Evolutionary conservation across 2,888 invertebrate species (phyloP), one percentile per base, ranked within the genome.

Genomic region (Ophioninae sp.): DNA sequence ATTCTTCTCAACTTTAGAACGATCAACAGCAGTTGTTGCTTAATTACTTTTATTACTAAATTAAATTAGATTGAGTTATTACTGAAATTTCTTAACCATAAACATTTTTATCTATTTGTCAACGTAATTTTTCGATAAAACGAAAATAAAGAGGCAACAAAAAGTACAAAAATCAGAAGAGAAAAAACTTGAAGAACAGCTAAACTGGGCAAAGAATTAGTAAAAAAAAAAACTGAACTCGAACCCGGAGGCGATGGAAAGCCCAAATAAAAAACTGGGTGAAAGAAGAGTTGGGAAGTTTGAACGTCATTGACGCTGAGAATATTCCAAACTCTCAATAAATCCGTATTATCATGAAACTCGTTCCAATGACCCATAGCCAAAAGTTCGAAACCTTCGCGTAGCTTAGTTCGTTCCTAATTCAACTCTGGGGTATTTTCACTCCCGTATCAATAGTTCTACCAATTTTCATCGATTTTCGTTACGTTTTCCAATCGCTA

Each of bases 111-210:
- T 30, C 30, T 3, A 30, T 30, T 30, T 3, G 30, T 2, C 3
- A 30, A 51, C 13, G 51, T 51, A 51, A 51, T 51, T 51, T 51
- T 13, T 51, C 13, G 2, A 51, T 3, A 44, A 44, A 17, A 51
- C 3, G 13, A 51, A 44, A 23, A 20, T 9, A 20, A 13, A 41
- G 39, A 67, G n/a, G n/a, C 6, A 20, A 39, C 9, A 13, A 23
- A 74, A 30, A 22, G 8, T 23, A 68, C 39, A 37, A 63, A 77
- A 63, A 77, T 44, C 63, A 58, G 67, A 23, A 41, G 39, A 59
- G 39, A 56, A 67, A 6, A n/a, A 20, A 39, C 41, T 41, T 13
- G 63, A 30, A 41, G 20, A 65, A 6, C 10, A 37, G 6, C n/a
- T n/a, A 64, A 37, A 51, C 51, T 51, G 17, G 20, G 41, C 41